phyloP scores from a whole-genome alignment of 1,140 invertebrate genomes.

The Drosophila nebulosa region DNA sequence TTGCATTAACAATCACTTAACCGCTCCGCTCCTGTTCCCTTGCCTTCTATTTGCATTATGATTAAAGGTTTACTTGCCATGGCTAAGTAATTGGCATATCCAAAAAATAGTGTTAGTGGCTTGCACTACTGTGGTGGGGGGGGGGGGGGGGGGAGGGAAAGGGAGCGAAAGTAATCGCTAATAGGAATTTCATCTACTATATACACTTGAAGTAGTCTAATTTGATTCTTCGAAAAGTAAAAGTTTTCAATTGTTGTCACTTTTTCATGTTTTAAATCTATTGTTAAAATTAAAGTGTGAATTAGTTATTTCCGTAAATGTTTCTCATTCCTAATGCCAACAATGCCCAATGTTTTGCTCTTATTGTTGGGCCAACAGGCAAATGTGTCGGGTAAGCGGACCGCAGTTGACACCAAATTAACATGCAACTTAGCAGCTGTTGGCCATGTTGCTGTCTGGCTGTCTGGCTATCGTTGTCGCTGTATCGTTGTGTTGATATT shows the following conservation, averaged over 20 bases:
- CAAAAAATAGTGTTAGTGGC: no score
- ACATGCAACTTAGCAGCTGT: slow-evolving; percentile 28
- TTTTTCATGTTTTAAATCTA: no score
- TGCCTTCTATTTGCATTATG: neutral
- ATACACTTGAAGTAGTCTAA: no score
- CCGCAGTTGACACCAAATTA: slow-evolving; percentile 37
- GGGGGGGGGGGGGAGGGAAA: no score
- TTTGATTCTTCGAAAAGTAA: no score
- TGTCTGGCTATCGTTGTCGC: slow-evolving; percentile 16
- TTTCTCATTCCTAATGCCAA: neutral
- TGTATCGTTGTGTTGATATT: slow-evolving; percentile 26
- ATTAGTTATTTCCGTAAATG: neutral
- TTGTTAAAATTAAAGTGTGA: neutral
- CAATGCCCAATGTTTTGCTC: slow-evolving; percentile 10
- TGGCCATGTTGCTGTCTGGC: neutral
- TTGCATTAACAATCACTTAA: neutral
- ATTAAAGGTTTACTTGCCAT: neutral
- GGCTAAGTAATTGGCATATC: no score
- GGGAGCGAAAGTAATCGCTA: no score
- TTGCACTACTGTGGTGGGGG: no score
- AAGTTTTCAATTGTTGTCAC: no score
- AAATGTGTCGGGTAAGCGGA: slow-evolving; percentile 1
- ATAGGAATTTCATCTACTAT: no score
- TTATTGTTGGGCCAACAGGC: slow-evolving; percentile 30
- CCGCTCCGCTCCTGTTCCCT: neutral